A percentile compares a stretch with the other conserved stretches of the same genome.
Conservation (phyloP, 2,113 vertebrate genomes). For the Hypocryptadius cinnamomeus region DNA sequence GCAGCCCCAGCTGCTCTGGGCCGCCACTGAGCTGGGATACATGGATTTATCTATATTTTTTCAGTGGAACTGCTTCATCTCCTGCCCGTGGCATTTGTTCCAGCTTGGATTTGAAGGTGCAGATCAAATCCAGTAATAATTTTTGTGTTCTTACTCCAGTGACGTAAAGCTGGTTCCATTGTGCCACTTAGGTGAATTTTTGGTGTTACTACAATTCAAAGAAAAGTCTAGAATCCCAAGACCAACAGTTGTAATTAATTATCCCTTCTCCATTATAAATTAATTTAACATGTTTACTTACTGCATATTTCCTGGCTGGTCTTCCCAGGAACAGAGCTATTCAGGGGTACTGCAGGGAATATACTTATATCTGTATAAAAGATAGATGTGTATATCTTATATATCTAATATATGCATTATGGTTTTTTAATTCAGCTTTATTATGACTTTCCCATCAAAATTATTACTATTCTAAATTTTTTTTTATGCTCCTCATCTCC, state of each 20-base stretch:
- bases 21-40: neutral
- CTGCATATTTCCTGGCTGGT: neutral
- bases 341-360: neutral
- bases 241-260: neutral
- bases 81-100: neutral
- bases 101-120: neutral
- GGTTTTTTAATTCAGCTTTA: neutral
- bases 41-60: neutral
- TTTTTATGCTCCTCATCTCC: neutral
- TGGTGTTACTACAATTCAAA: neutral
- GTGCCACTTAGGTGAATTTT: neutral
- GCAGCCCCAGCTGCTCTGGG: neutral
- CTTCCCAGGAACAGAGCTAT: neutral
- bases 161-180: neutral
- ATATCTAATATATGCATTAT: too few species aligned
- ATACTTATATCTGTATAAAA: neutral
- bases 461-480: rapidly evolving
- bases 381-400: neutral
- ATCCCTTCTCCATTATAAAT: neutral
- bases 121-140: neutral
- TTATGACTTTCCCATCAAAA: neutral
- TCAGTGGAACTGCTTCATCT: neutral
- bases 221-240: neutral
- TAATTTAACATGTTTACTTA: neutral
- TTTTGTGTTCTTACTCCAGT: neutral